Percentiles rank a stretch among this genome's conserved stretches.
Evolutionary conservation across 2,888 invertebrate genomes (phyloP).

Genomic region (Cacoxenus indagator): DNA sequence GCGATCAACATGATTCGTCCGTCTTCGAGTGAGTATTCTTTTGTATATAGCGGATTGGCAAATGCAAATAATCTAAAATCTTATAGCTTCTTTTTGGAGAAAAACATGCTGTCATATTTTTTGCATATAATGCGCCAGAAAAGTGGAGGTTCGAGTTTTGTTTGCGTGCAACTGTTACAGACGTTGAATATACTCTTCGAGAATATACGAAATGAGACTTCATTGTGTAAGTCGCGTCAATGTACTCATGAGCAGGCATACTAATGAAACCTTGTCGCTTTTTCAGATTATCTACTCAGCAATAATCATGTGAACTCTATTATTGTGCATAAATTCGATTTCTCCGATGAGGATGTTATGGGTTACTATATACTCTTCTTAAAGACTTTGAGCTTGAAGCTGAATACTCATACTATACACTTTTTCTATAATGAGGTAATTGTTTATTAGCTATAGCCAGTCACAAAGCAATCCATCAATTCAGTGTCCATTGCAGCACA

Average conservation of each 20-base stretch:
- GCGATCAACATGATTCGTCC: slow-evolving; percentile 99
- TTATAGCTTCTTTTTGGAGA: slow-evolving; percentile 97
- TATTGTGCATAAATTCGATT: slow-evolving; percentile 99
- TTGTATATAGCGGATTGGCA: background rate
- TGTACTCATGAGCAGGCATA: background rate
- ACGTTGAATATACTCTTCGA: slow-evolving; percentile 99
- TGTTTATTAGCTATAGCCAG: background rate
- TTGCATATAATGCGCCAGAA: slow-evolving; percentile 97
- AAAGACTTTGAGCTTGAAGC: slow-evolving; percentile 96
- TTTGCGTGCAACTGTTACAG: slow-evolving; percentile 97
- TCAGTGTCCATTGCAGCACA: slow-evolving; percentile 77
- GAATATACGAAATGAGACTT: slow-evolving; percentile 99
- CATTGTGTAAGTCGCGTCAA: slow-evolving; percentile 85
- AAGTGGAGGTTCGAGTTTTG: slow-evolving; percentile 92
- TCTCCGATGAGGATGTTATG: slow-evolving; percentile 99
- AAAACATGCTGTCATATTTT: slow-evolving; percentile 99
- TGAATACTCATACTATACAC: slow-evolving; percentile 98
- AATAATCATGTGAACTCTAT: slow-evolving; percentile 99
- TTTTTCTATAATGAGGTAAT: slow-evolving; percentile 96
- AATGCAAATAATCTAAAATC: no score
- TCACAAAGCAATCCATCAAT: background rate
- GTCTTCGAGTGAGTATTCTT: slow-evolving; percentile 94
- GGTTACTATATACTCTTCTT: slow-evolving; percentile 99
- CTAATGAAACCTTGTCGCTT: no score
- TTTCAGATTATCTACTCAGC: slow-evolving; percentile 96